Evolutionary conservation across 2,888 invertebrate genomes (phyloP).

Genomic region (Cataglyphis albicans): DNA sequence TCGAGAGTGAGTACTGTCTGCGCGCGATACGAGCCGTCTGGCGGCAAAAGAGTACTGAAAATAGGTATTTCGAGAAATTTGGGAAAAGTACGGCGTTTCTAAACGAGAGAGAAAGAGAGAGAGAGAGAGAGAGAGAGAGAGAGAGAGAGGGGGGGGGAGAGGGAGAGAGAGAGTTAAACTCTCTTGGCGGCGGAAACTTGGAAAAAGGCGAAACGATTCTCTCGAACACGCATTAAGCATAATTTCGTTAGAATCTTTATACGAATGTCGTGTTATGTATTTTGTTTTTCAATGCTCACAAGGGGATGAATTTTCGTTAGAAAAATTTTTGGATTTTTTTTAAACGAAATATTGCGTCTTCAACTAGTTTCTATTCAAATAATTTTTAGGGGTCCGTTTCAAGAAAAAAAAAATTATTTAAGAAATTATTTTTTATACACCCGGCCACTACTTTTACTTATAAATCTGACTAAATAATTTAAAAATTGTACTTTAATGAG

Average conservation of each 20-base stretch:
- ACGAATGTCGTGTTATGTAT: background rate
- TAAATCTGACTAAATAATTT: background rate
- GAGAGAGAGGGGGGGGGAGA: background rate
- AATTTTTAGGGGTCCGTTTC: background rate
- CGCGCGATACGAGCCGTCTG: conserved; percentile 43
- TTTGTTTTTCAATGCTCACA: background rate
- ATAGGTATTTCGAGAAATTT: conserved; percentile 34
- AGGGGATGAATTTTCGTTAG: background rate
- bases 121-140: background rate
- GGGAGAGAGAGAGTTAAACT: conserved; percentile 9
- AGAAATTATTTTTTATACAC: background rate
- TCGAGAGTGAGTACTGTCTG: conserved; percentile 59
- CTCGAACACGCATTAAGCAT: background rate
- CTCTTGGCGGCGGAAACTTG: background rate
- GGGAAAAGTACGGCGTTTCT: conserved; percentile 9
- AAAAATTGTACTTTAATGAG: background rate
- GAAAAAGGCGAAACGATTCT: background rate
- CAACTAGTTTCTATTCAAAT: background rate
- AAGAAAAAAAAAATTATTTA: background rate
- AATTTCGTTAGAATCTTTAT: background rate
- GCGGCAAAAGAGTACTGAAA: conserved; percentile 72
- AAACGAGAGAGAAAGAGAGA: background rate
- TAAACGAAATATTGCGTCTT: background rate
- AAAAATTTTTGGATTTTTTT: background rate
- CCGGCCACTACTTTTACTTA: background rate